A percentile compares a stretch with the other conserved stretches of the same genome.
Evolutionary conservation across 2,888 invertebrate genomes (phyloP).

Genomic region (Melinaea menophilus): DNA sequence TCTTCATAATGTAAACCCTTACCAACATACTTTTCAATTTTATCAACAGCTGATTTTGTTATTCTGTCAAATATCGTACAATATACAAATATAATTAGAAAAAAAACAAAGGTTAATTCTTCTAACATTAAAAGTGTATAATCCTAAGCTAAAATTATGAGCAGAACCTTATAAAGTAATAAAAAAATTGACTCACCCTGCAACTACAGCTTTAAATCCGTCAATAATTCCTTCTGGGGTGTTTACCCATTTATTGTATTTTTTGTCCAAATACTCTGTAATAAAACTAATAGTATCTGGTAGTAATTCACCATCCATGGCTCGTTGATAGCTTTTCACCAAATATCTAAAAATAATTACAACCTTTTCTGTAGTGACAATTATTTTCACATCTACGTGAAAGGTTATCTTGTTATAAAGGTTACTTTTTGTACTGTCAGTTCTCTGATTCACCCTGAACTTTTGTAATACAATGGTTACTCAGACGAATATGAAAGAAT

Average conservation of each 20-base stretch:
- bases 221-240: constrained; percentile 73
- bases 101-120: too few species aligned
- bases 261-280: constrained; percentile 26
- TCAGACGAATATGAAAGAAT: not conserved
- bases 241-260: constrained; percentile 53
- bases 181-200: constrained; percentile 67
- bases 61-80: constrained; percentile 27
- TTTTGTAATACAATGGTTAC: too few species aligned
- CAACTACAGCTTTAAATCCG: constrained; percentile 79
- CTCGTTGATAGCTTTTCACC: constrained; percentile 86
- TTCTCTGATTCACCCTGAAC: too few species aligned
- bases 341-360: constrained; percentile 75
- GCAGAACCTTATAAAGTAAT: too few species aligned
- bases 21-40: constrained; percentile 16
- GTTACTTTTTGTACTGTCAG: too few species aligned
- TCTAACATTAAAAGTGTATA: too few species aligned
- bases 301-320: constrained; percentile 73
- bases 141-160: not conserved
- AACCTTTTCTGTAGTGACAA: not conserved
- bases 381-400: too few species aligned
- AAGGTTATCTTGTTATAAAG: too few species aligned
- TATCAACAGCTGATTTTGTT: constrained; percentile 24
- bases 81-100: constrained; percentile 1
- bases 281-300: constrained; percentile 82
- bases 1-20: constrained; percentile 83